Conservation (phyloP, 2,797 vertebrate genomes). For the Cynopterus sphinx region DNA sequence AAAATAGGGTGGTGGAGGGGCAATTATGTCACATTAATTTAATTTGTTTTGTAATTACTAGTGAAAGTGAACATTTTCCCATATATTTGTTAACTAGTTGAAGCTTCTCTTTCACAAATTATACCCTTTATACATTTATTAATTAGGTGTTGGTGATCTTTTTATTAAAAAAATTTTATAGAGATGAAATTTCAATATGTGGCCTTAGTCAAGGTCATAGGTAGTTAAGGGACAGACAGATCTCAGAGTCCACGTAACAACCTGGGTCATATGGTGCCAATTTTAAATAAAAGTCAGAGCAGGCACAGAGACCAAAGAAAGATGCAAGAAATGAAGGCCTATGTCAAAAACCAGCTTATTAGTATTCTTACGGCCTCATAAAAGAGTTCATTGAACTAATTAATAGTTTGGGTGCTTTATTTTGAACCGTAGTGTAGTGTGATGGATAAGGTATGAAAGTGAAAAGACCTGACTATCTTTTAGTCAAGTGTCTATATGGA, state of each 20-base stretch:
- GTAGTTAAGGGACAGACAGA: neutral
- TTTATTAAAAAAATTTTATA: neutral
- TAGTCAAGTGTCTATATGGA: neutral
- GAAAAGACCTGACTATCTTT: neutral
- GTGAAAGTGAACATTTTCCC: neutral
- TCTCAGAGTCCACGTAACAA: neutral
- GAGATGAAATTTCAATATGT: neutral
- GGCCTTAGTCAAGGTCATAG: neutral
- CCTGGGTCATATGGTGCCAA: neutral
- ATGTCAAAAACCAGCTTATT: neutral
- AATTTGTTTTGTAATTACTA: slow-evolving; percentile 33
- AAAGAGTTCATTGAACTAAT: neutral
- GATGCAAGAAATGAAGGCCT: neutral
- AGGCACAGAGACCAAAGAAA: neutral
- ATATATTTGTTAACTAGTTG: neutral
- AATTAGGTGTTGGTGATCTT: neutral
- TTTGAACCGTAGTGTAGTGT: neutral
- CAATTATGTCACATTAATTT: neutral
- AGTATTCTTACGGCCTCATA: neutral
- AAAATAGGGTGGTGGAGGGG: neutral
- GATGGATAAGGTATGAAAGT: neutral
- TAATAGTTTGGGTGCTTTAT: neutral
- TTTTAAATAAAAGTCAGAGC: neutral
- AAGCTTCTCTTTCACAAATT: neutral
- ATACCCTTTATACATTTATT: neutral